phyloP scores from a whole-genome alignment of 2,888 invertebrate species.

The Stenotaenia linearis region DNA sequence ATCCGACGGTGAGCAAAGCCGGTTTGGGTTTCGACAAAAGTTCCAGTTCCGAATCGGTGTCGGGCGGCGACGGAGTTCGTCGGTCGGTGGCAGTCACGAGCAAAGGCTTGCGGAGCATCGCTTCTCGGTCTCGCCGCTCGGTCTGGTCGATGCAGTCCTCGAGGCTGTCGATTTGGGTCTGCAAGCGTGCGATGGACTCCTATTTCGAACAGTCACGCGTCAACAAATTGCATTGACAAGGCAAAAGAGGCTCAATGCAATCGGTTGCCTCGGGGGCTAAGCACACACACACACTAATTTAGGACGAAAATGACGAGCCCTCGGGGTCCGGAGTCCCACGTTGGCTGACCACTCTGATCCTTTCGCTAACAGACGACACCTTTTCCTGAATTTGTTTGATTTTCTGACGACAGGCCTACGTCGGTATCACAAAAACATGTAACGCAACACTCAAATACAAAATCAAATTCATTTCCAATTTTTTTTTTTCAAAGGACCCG shows the following conservation, averaged over 20 bases:
- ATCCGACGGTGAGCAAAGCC: neutral
- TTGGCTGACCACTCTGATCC: slow-evolving; percentile 78
- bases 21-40: neutral
- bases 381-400: slow-evolving; percentile 80
- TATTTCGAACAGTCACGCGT: slow-evolving; percentile 37
- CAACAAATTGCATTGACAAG: slow-evolving; percentile 33
- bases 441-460: slow-evolving; percentile 18
- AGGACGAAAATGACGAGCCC: slow-evolving; percentile 60
- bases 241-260: slow-evolving; percentile 24
- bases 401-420: slow-evolving; percentile 74
- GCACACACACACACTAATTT: neutral
- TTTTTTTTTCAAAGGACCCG: neutral
- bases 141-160: slow-evolving; percentile 38
- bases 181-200: slow-evolving; percentile 39
- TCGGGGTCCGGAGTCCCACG: slow-evolving; percentile 69
- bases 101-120: neutral
- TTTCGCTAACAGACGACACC: slow-evolving; percentile 79
- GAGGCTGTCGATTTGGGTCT: slow-evolving; percentile 38
- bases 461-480: neutral
- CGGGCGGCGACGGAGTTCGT: neutral
- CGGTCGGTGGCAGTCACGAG: neutral
- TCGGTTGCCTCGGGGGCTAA: neutral
- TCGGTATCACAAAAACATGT: slow-evolving; percentile 38
- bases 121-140: slow-evolving; percentile 34
- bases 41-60: neutral